phyloP scores from a whole-genome alignment of 2,113 vertebrate species.

The Otis tarda region DNA sequence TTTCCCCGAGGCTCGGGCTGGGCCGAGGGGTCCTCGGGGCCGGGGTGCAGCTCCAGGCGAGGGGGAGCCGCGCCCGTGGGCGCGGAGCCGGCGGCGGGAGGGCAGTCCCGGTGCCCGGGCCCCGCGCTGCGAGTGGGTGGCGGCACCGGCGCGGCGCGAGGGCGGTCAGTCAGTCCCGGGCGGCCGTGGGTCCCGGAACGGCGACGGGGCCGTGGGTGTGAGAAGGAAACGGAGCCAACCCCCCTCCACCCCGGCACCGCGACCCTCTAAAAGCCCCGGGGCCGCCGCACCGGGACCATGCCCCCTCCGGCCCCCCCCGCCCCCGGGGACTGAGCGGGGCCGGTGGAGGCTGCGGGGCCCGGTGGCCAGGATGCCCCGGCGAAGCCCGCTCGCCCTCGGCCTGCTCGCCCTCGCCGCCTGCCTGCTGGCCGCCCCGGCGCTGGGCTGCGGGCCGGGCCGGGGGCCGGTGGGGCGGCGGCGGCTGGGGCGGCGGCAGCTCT shows the following conservation, averaged over 20 bases:
- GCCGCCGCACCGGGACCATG: not conserved
- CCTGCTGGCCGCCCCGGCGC: conserved; percentile 74
- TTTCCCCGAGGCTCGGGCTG: not conserved
- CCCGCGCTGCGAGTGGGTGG: not conserved
- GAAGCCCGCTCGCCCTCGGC: conserved; percentile 71
- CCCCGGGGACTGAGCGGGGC: not conserved
- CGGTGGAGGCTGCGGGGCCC: conserved; percentile 36
- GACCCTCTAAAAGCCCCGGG: conserved; percentile 9
- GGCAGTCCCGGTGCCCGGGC: not conserved
- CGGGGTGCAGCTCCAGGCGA: not conserved
- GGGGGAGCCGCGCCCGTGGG: not conserved
- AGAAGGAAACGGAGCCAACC: conserved; percentile 12
- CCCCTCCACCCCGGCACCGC: not conserved
- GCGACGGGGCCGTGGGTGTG: conserved; percentile 2
- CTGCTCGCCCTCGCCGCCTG: conserved; percentile 71
- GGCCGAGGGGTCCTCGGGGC: not conserved
- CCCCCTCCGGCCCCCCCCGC: not conserved
- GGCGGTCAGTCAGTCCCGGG: not conserved
- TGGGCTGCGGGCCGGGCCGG: conserved; percentile 89
- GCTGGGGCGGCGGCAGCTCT: conserved; percentile 69
- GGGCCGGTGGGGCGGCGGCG: conserved; percentile 76
- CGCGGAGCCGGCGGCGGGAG: not conserved
- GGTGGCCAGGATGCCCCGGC: conserved; percentile 70
- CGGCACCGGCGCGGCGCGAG: not conserved
- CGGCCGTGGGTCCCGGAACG: not conserved